Conservation (phyloP, 2,888 invertebrate species). For the Chelonus formosanus region DNA sequence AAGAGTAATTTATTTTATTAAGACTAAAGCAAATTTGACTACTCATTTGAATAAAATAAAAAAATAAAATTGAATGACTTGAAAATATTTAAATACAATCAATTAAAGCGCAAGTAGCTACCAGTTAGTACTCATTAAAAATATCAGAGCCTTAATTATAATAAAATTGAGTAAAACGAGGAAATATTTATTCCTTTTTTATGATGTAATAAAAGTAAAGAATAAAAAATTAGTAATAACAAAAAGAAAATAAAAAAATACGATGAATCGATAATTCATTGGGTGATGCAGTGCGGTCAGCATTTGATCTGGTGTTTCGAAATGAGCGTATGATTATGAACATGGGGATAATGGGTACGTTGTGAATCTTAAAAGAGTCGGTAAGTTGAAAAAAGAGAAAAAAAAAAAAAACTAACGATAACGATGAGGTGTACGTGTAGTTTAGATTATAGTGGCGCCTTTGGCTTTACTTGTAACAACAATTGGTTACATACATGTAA, state of each 20-base stretch:
- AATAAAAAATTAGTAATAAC: slow-evolving; percentile 28
- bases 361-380: slow-evolving; percentile 42
- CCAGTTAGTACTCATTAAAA: no score
- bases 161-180: slow-evolving; percentile 35
- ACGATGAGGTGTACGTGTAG: slow-evolving; percentile 5
- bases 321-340: slow-evolving; percentile 56
- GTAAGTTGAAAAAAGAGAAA: slow-evolving; percentile 31
- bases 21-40: no score
- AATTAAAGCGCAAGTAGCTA: no score
- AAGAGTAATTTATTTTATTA: not conserved
- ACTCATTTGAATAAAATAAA: no score
- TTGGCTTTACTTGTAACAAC: slow-evolving; percentile 13
- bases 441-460: slow-evolving; percentile 28
- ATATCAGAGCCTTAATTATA: slow-evolving; percentile 33
- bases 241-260: slow-evolving; percentile 30
- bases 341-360: slow-evolving; percentile 48
- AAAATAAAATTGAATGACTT: no score
- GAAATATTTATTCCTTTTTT: slow-evolving; percentile 22
- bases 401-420: slow-evolving; percentile 7
- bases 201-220: slow-evolving; percentile 32
- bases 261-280: slow-evolving; percentile 45
- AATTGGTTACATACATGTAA: slow-evolving; percentile 6
- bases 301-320: slow-evolving; percentile 42
- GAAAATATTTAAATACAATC: no score
- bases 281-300: slow-evolving; percentile 34